Conservation (phyloP, 2,113 vertebrate genomes). For the Tyto alba region DNA sequence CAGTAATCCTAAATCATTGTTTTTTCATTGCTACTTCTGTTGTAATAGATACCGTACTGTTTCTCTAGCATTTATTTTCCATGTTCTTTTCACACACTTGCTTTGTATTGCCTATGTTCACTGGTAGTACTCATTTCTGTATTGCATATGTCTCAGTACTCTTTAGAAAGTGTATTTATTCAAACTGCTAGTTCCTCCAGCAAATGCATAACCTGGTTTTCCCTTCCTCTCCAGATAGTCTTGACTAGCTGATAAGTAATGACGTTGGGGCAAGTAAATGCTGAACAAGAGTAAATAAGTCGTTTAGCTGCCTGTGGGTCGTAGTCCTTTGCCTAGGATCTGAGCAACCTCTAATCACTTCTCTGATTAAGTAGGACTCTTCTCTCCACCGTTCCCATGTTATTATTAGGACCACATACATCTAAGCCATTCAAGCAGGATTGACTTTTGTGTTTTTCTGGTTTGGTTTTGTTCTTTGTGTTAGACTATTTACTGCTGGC, state of each 20-base stretch:
- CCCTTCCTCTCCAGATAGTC: not conserved
- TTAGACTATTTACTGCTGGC: not conserved
- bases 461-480: not conserved
- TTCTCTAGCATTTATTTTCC: not conserved
- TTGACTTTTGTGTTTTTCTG: not conserved
- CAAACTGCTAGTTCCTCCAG: not conserved
- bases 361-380: not conserved
- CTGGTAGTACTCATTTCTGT: not conserved
- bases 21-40: not conserved
- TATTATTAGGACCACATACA: not conserved
- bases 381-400: accelerated
- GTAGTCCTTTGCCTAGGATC: not conserved
- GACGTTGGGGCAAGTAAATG: not conserved
- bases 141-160: not conserved
- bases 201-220: not conserved
- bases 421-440: not conserved
- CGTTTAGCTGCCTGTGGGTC: not conserved
- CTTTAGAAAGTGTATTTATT: not conserved
- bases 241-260: not conserved
- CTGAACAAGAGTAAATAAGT: not conserved
- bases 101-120: not conserved
- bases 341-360: not conserved
- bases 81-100: not conserved
- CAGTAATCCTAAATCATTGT: not conserved
- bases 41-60: not conserved